These are phyloP conservation scores for Columba janthina DNA, from an alignment of 2,113 vertebrate genomes.

Conservation along the genomic window DNA sequence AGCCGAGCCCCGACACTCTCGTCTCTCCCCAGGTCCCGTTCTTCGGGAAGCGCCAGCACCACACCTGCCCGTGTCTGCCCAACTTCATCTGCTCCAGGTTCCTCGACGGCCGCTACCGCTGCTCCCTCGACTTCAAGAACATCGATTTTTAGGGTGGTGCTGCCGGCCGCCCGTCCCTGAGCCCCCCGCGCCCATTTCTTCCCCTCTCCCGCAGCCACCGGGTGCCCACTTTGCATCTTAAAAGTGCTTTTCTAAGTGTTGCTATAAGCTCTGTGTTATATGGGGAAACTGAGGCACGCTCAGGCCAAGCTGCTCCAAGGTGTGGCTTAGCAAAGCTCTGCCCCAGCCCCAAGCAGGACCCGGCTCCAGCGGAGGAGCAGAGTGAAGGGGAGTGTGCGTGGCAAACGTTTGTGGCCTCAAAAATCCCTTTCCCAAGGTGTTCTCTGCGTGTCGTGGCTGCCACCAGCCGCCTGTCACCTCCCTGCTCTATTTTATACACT, in stretches of 20 bases:
- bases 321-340: neutral
- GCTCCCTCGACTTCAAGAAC: conserved; percentile 84
- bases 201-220: accelerated
- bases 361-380: neutral
- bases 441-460: neutral
- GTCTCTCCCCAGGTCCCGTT: conserved; percentile 80
- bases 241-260: neutral
- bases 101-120: conserved; percentile 80
- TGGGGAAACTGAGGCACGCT: neutral
- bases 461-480: neutral
- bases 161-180: accelerated
- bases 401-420: neutral
- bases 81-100: conserved; percentile 79
- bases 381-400: no score
- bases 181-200: neutral
- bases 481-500: neutral
- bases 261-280: neutral
- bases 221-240: neutral
- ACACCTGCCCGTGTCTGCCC: conserved; percentile 87
- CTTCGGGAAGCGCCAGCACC: conserved; percentile 83
- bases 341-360: neutral
- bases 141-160: conserved; percentile 73
- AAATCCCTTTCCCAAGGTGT: neutral
- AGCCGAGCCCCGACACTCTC: neutral
- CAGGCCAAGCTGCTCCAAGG: neutral